Base-by-base conservation (phyloP, 2,797 vertebrate species). In the Schizopygopsis malacanthus region DNA sequence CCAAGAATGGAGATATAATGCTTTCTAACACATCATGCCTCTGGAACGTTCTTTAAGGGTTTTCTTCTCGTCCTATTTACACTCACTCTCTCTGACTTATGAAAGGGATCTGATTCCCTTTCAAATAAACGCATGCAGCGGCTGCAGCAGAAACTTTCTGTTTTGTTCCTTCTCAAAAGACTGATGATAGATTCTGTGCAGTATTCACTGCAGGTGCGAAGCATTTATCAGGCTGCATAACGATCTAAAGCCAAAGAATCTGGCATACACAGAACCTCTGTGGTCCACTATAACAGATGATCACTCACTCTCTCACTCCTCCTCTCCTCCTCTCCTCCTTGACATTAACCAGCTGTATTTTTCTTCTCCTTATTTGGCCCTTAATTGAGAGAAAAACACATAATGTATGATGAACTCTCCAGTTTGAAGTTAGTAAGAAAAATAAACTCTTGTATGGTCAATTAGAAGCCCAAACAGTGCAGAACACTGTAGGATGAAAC, bases 361-460 rank as follows among this genome's bases (percentile, higher is more conserved):
- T 82, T 72, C 79, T 87, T 89, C 78, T 80, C 87, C 88, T 87
- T 90, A 87, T 89, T 90, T 86, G 85, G 87, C 73, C n/a, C 79
- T 84, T 86, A 87, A 89, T 90, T 87, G 80, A 87, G 54, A 77
- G 84, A 85, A 83, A 88, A 86, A 81, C 28, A 52, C 59, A 61
- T 59, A 61, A 78, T 84, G 63, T 84, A 56, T 18, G 45, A 63
- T 63, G 72, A 72, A 56, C 80, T 71, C 61, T 25, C 2, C 41
- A 41, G 71, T 72, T 79, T 80, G 82, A 86, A 88, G 69, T 81
- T 70, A 78, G 80, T 79, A 81, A 70, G 71, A 80, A 85, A 85
- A 87, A 85, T 20, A 86, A 88, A 85, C 54, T 85, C 54, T 43
- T 72, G 67, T 83, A 77, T 47, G n/a, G 82, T 85, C 76, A 89